Evolutionary conservation across 2,888 invertebrate species (phyloP), one percentile per base, ranked within the genome.

Genomic region (Ditylenchus weischeri): DNA sequence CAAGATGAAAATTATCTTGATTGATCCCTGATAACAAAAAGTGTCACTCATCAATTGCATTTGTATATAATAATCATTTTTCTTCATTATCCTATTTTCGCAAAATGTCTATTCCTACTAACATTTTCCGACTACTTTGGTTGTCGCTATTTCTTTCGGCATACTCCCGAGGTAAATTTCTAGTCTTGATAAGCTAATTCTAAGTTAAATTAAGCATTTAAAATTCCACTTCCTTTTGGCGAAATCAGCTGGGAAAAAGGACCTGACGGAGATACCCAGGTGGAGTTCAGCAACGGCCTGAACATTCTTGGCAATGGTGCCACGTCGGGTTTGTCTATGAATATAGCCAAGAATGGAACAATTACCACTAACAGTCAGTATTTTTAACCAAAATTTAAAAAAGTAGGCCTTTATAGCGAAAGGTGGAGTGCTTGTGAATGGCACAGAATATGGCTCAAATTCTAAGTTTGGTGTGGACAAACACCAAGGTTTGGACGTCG

Each of bases 201-300:
- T 5, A 29, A 29, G 5, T 2, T 29, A 2, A 29, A 29, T 29
- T 29, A 29, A 50, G 38, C 57, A 13, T 69, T 70, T 61, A 54
- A 50, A 29, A 68, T 70, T 38, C 70, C 70, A 21, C 18, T 70
- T 23, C 67, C 66, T 23, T n/a, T 72, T 72, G 54, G 70, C 65
- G 18, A 36, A 29, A n/a, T 36, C 71, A 13, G 51, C 54, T 38
- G 21, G 50, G 21, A 62, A 54, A 10, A 72, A 43, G 57, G 18
- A 18, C 57, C 70, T 6, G 66, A 70, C 36, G 70, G 70, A 13
- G 48, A 47, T 19, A 48, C 59, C n/a, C 21, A 72, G 29, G 47
- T 71, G 21, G 71, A 58, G 57, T 38, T 62, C 11, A 54, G 63
- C 10, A 50, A 51, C 19, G 43, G 60, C 36, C n/a, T 70, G 38